Base-by-base conservation (phyloP, 2,888 invertebrate species). In the Harpalus rufipes region DNA sequence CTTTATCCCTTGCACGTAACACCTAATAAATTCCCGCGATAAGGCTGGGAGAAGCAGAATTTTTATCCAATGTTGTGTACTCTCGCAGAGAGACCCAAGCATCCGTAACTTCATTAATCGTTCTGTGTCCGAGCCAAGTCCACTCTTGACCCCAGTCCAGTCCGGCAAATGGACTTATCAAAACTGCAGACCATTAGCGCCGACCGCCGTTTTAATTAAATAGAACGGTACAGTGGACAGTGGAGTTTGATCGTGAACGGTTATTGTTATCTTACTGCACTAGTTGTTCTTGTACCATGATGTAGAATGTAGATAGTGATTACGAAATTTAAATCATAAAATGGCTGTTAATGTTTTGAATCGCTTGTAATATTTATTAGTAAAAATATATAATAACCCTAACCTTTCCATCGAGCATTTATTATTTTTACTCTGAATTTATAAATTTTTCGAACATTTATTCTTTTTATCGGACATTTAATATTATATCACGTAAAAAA, bases 71-170 rank as follows among this genome's bases (percentile, higher is more conserved):
- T 74, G 74, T 74, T 12, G 74, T 51, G 16, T 7, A n/a, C n/a
- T 72, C 14, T 41, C 44, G 25, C 74, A 63, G 32, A 4, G 5
- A 32, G 16, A 41, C 10, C 58, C 81, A 61, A 44, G 81, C 81
- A 81, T 59, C 61, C 63, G 81, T 81, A 81, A 81, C 81, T 81
- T 81, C 81, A 81, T 81, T 81, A 81, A 81, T 81, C 81, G 25
- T 8, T 7, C 16, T 44, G 41, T 10, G 16, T 21, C 6, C n/a
- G 5, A 7, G 6, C 32, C 39, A 6, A 51, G 10, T 8, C 44
- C 12, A 51, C 44, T 51, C 25, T 32, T 14, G 12, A 32, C 32
- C 32, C 32, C 32, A 32, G 32, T 32, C 32, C 78, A 21, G 2
- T 41, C 25, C 44, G 39, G 82, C 72, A 82, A 82, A 82, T 82